These are phyloP conservation scores for Ancistrus triradiatus DNA, from an alignment of 2,113 vertebrate genomes.

Conservation along the genomic window DNA sequence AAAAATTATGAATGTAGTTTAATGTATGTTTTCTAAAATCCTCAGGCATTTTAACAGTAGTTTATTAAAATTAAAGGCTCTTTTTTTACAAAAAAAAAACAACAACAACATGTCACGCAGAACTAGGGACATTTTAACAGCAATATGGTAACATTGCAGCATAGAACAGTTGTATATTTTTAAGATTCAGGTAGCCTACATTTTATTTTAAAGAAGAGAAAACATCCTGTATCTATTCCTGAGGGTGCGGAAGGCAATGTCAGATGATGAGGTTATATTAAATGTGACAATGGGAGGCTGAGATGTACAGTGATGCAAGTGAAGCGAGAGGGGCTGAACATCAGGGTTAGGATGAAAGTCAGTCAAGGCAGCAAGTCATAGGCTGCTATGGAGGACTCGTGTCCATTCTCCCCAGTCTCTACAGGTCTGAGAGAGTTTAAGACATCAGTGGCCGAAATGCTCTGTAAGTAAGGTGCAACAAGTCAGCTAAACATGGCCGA, in stretches of 20 bases:
- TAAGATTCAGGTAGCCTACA: background rate
- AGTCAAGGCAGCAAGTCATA: background rate
- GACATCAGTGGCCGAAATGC: no score
- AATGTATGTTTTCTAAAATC: background rate
- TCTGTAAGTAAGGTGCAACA: background rate
- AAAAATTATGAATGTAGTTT: no score
- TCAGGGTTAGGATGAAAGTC: background rate
- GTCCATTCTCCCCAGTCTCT: background rate
- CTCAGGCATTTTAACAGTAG: slow-evolving; percentile 2
- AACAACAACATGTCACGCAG: background rate
- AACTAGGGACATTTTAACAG: background rate
- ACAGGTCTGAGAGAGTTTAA: no score
- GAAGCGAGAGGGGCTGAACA: background rate
- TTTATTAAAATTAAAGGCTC: background rate
- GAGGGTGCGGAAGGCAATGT: background rate
- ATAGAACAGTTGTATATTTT: background rate
- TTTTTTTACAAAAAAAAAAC: background rate
- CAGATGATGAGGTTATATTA: background rate
- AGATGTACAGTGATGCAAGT: background rate
- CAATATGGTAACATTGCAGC: background rate
- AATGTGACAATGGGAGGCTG: background rate
- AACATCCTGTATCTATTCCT: background rate
- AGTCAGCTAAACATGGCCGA: background rate
- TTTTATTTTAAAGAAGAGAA: background rate
- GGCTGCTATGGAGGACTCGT: background rate